Evolutionary conservation across 2,888 invertebrate genomes (phyloP).

Genomic region (Chalcosyrphus nemorum): DNA sequence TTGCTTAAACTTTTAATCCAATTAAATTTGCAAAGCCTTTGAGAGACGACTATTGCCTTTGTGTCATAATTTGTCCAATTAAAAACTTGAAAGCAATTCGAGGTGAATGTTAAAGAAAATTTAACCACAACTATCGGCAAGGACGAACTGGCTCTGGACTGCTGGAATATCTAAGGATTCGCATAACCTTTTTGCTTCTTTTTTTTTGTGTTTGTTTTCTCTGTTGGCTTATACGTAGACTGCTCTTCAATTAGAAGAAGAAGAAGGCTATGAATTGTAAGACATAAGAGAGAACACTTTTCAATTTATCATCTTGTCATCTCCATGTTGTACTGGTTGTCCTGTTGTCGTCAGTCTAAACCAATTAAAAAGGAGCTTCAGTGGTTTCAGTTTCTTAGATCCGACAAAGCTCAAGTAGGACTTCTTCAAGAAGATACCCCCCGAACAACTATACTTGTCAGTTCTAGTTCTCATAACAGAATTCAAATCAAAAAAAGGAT

Average conservation of each 20-base stretch:
- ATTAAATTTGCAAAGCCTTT: conserved; percentile 13
- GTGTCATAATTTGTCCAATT: conserved; percentile 14
- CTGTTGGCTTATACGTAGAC: too few species aligned
- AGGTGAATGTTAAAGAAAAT: not conserved
- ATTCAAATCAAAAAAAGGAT: not conserved
- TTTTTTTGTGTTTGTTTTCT: too few species aligned
- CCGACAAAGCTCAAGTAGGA: conserved; percentile 16
- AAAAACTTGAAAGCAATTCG: conserved; percentile 12
- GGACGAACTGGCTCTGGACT: not conserved
- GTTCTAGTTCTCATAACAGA: not conserved
- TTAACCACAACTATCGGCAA: not conserved
- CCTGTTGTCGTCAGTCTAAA: conserved; percentile 22
- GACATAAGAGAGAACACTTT: not conserved
- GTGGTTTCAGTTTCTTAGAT: conserved; percentile 3
- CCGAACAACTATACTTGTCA: not conserved
- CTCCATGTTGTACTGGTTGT: conserved; percentile 21
- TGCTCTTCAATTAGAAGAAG: too few species aligned
- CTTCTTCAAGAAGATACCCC: conserved; percentile 2
- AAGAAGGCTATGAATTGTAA: not conserved
- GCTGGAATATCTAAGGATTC: too few species aligned
- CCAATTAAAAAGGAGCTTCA: conserved; percentile 33
- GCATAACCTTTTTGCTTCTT: too few species aligned
- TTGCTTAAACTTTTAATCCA: conserved; percentile 3
- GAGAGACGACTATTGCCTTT: not conserved
- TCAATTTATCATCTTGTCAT: conserved; percentile 17